These are phyloP conservation scores for Lophius piscatorius DNA, from an alignment of 2,113 vertebrate genomes.

Conservation along the genomic window DNA sequence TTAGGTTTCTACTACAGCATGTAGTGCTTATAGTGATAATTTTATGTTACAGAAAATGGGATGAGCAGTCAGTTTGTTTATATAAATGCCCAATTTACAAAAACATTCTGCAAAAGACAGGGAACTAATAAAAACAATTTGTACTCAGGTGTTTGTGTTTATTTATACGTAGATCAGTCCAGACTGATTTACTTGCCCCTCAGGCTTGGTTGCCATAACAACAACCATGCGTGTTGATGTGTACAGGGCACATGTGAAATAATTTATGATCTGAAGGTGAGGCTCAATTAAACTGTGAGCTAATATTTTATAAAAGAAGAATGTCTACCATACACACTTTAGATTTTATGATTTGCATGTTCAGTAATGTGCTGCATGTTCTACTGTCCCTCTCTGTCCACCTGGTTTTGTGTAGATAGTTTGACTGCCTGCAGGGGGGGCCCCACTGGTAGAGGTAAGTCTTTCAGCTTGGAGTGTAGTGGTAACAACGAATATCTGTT, in stretches of 20 bases:
- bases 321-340: too few relatives aligned
- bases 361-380: neutral
- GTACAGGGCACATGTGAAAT: conserved; percentile 16
- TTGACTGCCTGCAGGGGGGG: conserved; percentile 64
- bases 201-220: conserved; percentile 39
- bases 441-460: conserved; percentile 61
- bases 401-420: conserved; percentile 62
- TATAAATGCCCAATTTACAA: too few relatives aligned
- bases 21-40: neutral
- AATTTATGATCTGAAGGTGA: conserved; percentile 12
- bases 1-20: too few relatives aligned
- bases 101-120: too few relatives aligned
- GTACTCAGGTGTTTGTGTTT: conserved; percentile 22
- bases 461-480: conserved; percentile 53
- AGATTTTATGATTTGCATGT: too few relatives aligned
- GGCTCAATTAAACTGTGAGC: too few relatives aligned
- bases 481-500: too few relatives aligned
- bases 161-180: conserved; percentile 35
- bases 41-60: neutral
- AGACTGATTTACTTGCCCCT: conserved; percentile 35
- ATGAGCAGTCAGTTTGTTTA: neutral
- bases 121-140: too few relatives aligned
- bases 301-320: too few relatives aligned
- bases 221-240: neutral
- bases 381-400: too few relatives aligned